Evolutionary conservation across 2,888 invertebrate genomes (phyloP), one percentile per base, ranked within the genome.

Genomic region (Patella ulyssiponensis): DNA sequence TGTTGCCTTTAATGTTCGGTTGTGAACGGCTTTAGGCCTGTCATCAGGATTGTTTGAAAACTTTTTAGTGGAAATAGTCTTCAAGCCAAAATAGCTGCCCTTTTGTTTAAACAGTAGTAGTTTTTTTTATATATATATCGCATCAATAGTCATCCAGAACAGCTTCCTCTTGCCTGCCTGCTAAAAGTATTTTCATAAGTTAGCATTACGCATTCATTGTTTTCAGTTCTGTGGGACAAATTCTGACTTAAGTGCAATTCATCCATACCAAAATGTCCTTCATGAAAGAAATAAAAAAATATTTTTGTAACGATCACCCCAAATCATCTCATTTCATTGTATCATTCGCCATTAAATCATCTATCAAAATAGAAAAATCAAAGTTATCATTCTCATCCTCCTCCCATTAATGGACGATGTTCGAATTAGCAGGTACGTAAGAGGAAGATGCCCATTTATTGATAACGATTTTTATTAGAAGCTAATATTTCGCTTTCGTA

Each of bases 31-130:
- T 70, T 73, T 70, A 71, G 75, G 23, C 54, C 71, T 77, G 74
- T 77, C 84, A 85, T 85, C 84, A 85, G 84, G 85, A 85, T 85
- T 85, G 84, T 85, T 85, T 84, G 84, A 83, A 54, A 44, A 70
- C 71, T 70, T 54, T 17, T n/a, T 75, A 75, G 77, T 77, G 79
- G 82, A 82, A 84, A 81, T 83, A 83, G 83, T 85, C 83, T 83
- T 80, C 81, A 82, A 84, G 84, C 83, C 85, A 85, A 82, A 80
- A 73, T 76, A 72, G 79, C 79, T 72, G 64, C 74, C 64, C 54
- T 69, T 58, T 71, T 52, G 51, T 69, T 23, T 75, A 69, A 69
- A 53, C 69, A 64, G 64, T 64, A 64, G 64, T 64, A 27, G 56
- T 33, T 54, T 53, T 54, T 54, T 53, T 20, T 23, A 20, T 52